These are phyloP conservation scores for Sceloporus undulatus DNA, from an alignment of 2,113 vertebrate genomes.

Conservation along the genomic window DNA sequence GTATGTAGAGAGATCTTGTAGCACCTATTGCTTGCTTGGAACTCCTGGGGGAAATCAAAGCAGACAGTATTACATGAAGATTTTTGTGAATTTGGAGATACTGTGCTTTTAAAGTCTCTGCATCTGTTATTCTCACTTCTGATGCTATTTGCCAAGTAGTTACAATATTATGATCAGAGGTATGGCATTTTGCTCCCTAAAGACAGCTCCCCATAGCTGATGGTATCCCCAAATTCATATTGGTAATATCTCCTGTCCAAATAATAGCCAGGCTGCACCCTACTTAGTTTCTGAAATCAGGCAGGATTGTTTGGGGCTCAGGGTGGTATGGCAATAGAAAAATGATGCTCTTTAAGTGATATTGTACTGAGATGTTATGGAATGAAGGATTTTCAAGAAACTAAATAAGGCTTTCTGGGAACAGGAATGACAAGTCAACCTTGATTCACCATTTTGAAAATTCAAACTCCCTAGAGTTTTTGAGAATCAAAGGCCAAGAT, in stretches of 20 bases:
- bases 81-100: background rate
- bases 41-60: background rate
- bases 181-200: background rate
- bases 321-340: background rate
- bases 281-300: too few species aligned
- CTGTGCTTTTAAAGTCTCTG: background rate
- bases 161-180: background rate
- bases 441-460: too few species aligned
- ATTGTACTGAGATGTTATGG: too few species aligned
- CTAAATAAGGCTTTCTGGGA: too few species aligned
- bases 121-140: background rate
- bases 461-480: too few species aligned
- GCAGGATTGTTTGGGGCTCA: too few species aligned
- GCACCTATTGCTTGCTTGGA: background rate
- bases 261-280: too few species aligned
- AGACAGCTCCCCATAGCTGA: background rate
- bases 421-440: too few species aligned
- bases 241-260: too few species aligned
- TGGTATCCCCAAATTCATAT: too few species aligned
- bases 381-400: too few species aligned
- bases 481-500: too few species aligned
- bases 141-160: background rate
- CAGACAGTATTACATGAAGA: background rate
- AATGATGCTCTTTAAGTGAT: background rate
- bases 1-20: background rate